Evolutionary conservation across 1,140 invertebrate species (phyloP).

Genomic region (Drosophila neocordata): DNA sequence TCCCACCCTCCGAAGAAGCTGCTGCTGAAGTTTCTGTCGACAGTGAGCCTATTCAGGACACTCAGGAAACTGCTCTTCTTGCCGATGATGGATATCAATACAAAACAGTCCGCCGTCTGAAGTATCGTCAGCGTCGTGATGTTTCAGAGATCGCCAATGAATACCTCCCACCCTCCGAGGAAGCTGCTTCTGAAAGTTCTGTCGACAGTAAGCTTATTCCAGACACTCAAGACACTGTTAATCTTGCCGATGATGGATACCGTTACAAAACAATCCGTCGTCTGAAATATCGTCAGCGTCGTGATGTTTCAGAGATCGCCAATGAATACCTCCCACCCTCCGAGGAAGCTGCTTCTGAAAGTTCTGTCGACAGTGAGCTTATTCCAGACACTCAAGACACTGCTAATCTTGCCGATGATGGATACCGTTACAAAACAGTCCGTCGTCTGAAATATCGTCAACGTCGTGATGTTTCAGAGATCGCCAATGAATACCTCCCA

Average conservation of each 20-base stretch:
- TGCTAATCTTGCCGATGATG: conserved; percentile 54
- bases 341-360: conserved; percentile 44
- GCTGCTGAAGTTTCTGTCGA: conserved; percentile 27
- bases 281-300: conserved; percentile 60
- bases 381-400: conserved; percentile 44
- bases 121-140: conserved; percentile 49
- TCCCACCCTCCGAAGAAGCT: conserved; percentile 53
- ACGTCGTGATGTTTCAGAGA: conserved; percentile 65
- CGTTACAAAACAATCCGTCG: conserved; percentile 58
- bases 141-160: conserved; percentile 46
- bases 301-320: conserved; percentile 63
- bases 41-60: conserved; percentile 27
- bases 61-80: conserved; percentile 41
- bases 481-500: conserved; percentile 57
- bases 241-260: conserved; percentile 52
- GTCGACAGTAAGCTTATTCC: conserved; percentile 6
- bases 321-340: conserved; percentile 56
- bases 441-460: conserved; percentile 61
- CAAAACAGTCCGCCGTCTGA: conserved; percentile 55
- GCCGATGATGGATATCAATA: conserved; percentile 58
- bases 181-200: conserved; percentile 16
- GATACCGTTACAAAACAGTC: conserved; percentile 65
- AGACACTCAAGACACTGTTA: conserved; percentile 35
- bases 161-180: conserved; percentile 51
- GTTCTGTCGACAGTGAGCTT: conserved; percentile 20